These are phyloP conservation scores for Diplosoma virens DNA, from an alignment of 23 tunicate genomes.

Conservation along the genomic window DNA sequence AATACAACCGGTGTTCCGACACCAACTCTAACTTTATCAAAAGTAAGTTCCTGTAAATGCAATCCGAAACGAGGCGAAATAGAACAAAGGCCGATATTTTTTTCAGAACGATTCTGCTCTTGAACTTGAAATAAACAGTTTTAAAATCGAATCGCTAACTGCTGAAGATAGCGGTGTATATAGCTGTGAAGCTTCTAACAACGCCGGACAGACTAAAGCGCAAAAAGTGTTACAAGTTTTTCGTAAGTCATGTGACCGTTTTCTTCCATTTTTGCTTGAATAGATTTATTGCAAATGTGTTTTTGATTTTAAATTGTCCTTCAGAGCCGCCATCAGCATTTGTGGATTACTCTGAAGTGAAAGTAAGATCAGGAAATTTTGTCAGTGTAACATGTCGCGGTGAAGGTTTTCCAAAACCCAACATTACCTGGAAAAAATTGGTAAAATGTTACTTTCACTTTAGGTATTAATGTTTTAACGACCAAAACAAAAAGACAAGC, in stretches of 20 bases:
- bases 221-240: slow-evolving; percentile 25
- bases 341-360: not conserved
- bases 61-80: too few species aligned
- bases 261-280: not conserved
- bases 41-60: too few species aligned
- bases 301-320: too few species aligned
- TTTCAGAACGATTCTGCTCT: too few species aligned
- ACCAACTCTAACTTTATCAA: slow-evolving; percentile 46
- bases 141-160: too few species aligned
- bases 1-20: slow-evolving; percentile 42
- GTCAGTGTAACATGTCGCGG: slow-evolving; percentile 43
- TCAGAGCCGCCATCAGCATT: slow-evolving; percentile 8
- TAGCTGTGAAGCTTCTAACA: slow-evolving; percentile 56
- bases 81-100: too few species aligned
- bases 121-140: too few species aligned
- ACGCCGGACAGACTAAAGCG: slow-evolving; percentile 32
- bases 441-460: too few species aligned
- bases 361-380: slow-evolving; percentile 46
- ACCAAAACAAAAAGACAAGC: too few species aligned
- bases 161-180: slow-evolving; percentile 50
- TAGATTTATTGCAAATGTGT: not conserved
- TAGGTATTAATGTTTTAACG: too few species aligned
- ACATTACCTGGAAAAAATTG: slow-evolving; percentile 52
- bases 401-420: slow-evolving; percentile 35
- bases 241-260: slow-evolving; percentile 17